These are phyloP conservation scores for Philaenus spumarius DNA, from an alignment of 1,140 invertebrate genomes.

Conservation along the genomic window DNA sequence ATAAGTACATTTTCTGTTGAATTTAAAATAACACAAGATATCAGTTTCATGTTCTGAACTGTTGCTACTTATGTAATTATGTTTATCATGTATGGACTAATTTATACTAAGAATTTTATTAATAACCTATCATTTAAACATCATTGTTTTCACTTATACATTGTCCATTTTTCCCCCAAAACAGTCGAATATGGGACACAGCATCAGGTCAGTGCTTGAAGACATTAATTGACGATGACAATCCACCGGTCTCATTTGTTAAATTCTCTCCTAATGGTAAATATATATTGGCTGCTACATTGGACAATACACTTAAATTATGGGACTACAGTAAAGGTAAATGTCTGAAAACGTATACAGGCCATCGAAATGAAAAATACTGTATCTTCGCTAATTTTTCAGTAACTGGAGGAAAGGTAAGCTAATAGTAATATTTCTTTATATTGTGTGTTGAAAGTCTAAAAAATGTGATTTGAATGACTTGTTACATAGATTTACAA, in stretches of 20 bases:
- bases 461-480: not conserved
- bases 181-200: slow-evolving; percentile 99
- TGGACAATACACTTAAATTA: slow-evolving; percentile 97
- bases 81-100: too few relatives aligned
- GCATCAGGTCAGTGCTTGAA: slow-evolving; percentile 98
- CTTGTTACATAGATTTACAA: too few relatives aligned
- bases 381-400: slow-evolving; percentile 99
- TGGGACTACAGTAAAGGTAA: slow-evolving; percentile 99
- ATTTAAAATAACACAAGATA: too few relatives aligned
- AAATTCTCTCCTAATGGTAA: slow-evolving; percentile 99
- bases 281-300: slow-evolving; percentile 95
- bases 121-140: too few relatives aligned
- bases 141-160: too few relatives aligned
- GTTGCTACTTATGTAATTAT: too few relatives aligned
- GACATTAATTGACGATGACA: slow-evolving; percentile 94
- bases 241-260: slow-evolving; percentile 99
- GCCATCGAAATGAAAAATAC: slow-evolving; percentile 99
- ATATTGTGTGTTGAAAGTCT: not conserved
- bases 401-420: slow-evolving; percentile 96
- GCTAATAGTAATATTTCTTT: slow-evolving; percentile 12
- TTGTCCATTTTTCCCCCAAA: too few relatives aligned
- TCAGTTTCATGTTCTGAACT: too few relatives aligned
- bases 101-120: too few relatives aligned
- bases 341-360: slow-evolving; percentile 96
- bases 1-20: too few relatives aligned